A percentile compares a stretch with the other conserved stretches of the same genome.
phyloP scores from a whole-genome alignment of 2,888 invertebrate species.

The Tipula lateralis region DNA sequence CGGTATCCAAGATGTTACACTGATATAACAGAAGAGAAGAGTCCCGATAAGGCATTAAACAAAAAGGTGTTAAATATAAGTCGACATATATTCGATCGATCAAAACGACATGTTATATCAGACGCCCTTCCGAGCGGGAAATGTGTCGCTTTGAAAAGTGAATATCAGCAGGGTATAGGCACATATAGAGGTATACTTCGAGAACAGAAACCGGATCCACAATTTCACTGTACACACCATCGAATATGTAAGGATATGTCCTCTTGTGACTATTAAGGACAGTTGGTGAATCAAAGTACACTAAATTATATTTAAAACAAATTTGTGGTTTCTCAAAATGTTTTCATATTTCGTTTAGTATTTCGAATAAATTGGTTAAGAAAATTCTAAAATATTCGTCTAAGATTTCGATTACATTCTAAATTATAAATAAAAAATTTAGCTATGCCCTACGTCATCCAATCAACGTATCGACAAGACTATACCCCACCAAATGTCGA shows the following conservation, averaged over 20 bases:
- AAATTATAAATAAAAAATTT: background rate
- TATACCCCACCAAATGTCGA: background rate
- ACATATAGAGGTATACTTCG: background rate
- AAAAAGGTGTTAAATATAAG: background rate
- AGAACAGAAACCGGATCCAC: background rate
- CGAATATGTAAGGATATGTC: background rate
- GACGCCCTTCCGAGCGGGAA: background rate
- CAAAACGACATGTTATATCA: background rate
- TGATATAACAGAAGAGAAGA: background rate
- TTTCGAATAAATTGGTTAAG: background rate
- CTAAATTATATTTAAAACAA: background rate
- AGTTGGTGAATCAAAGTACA: background rate
- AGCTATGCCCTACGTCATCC: background rate
- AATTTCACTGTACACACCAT: background rate
- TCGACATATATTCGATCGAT: background rate
- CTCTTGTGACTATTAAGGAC: background rate
- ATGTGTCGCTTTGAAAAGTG: background rate
- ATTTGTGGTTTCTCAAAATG: background rate
- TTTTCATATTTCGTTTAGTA: background rate
- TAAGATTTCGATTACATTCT: background rate
- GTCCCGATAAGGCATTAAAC: background rate
- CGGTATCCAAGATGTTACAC: background rate
- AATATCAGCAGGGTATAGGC: background rate
- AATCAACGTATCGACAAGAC: background rate
- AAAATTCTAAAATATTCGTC: background rate